Percentiles rank a stretch among this genome's conserved stretches.
Evolutionary conservation across 2,113 vertebrate species (phyloP).

Genomic region (Pimephales promelas): DNA sequence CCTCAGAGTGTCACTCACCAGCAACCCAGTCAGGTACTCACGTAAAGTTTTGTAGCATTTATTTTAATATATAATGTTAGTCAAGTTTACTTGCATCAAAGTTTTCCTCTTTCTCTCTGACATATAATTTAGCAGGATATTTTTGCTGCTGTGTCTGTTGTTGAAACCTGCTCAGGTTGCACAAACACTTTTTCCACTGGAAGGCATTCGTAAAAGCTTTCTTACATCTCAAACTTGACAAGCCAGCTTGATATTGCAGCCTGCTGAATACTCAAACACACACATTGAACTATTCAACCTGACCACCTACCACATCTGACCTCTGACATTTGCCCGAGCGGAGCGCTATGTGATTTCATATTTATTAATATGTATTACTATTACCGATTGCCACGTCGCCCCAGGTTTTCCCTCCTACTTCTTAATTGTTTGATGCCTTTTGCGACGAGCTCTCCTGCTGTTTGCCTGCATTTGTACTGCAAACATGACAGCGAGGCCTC

Average conservation of each 20-base stretch:
- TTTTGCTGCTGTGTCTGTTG: background rate
- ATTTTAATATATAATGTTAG: background rate
- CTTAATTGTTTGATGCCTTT: conserved; percentile 65
- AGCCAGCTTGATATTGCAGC: background rate
- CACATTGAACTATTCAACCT: background rate
- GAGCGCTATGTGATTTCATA: conserved; percentile 26
- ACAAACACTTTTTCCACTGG: background rate
- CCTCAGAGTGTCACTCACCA: conserved; percentile 91
- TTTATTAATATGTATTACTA: conserved; percentile 64
- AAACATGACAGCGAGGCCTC: conserved; percentile 51
- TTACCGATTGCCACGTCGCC: conserved; percentile 34
- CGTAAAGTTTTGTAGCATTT: conserved; percentile 1
- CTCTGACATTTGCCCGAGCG: conserved; percentile 36
- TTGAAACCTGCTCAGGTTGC: background rate
- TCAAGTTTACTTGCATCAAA: background rate
- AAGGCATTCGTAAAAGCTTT: background rate
- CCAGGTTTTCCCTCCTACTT: conserved; percentile 50
- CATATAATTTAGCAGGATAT: background rate
- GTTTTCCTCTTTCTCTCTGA: background rate
- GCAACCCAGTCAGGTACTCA: conserved; percentile 95
- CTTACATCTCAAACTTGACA: background rate
- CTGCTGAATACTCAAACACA: background rate
- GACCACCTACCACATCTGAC: conserved; percentile 32
- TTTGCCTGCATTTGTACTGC: conserved; percentile 50
- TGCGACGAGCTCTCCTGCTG: conserved; percentile 50